Percentiles rank a stretch among this genome's conserved stretches.
Evolutionary conservation across 2,797 vertebrate species (phyloP).

Genomic region (Acipenser ruthenus): DNA sequence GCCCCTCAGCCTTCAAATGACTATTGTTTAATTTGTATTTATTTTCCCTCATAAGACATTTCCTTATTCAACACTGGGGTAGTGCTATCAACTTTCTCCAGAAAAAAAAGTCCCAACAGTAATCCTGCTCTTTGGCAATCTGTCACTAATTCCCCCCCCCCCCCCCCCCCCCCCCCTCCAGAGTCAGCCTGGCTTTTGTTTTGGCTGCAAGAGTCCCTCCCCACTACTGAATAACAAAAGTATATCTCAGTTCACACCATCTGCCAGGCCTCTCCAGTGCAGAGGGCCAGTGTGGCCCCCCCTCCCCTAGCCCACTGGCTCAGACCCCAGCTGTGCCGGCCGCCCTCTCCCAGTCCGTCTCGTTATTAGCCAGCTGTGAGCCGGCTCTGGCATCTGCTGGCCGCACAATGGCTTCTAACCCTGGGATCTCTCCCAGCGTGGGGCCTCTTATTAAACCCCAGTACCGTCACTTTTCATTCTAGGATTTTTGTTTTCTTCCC

Average conservation of each 20-base stretch:
- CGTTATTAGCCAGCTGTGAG: slow-evolving; percentile 99
- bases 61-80: no score
- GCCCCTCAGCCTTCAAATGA: no score
- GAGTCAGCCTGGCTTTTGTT: slow-evolving; percentile 4
- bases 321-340: slow-evolving; percentile 97
- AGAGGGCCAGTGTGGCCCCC: slow-evolving; percentile 59
- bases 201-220: slow-evolving; percentile 49
- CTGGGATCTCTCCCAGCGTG: slow-evolving; percentile 37
- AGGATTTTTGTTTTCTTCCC: not conserved
- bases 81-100: no score
- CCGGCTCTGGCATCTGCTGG: slow-evolving; percentile 71
- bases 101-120: no score
- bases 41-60: not conserved
- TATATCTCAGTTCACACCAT: slow-evolving; percentile 94
- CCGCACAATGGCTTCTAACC: slow-evolving; percentile 58
- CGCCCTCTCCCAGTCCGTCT: slow-evolving; percentile 75
- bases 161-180: slow-evolving; percentile 26
- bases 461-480: slow-evolving; percentile 39
- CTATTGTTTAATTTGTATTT: no score
- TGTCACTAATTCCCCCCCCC: slow-evolving; percentile 44
- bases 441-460: slow-evolving; percentile 40
- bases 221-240: slow-evolving; percentile 98
- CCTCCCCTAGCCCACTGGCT: slow-evolving; percentile 72
- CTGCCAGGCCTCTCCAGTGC: slow-evolving; percentile 80
- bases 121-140: slow-evolving; percentile 57